Evolutionary conservation across 2,888 invertebrate species (phyloP), one percentile per base, ranked within the genome.

Genomic region (Seladonia tumulorum): DNA sequence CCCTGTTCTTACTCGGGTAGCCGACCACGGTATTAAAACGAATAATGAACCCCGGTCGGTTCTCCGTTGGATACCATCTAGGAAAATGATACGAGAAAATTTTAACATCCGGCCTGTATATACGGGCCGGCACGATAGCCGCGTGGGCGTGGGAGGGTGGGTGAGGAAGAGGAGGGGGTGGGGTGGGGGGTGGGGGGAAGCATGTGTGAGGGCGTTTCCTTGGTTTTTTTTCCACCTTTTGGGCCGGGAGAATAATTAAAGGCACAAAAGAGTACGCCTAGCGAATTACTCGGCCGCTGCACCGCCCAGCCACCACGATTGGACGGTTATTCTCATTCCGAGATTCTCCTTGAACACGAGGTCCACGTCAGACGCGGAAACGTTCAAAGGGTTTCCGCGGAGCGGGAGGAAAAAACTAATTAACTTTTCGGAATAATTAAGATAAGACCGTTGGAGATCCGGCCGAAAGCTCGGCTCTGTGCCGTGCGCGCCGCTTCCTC

Each of bases 371-470:
- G 92, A 90, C 89, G 89, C 88, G 90, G 88, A 91, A 89, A 92
- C 89, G 91, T 90, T 93, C 93, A 93, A 93, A 93, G 93, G 92
- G 91, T 90, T 92, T 87, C 81, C 82, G 82, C 84, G 88, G 81
- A 75, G 87, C 87, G 89, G 86, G 91, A 93, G 92, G 93, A 93
- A 93, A 94, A 94, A 94, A 93, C 92, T 93, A 94, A 94, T 94
- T 94, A 94, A 94, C 94, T 94, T 94, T 93, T 92, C 92, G 90
- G 92, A 93, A 94, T 94, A 94, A 94, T 94, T 94, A 94, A 94
- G 94, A 94, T 94, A 94, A 94, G 93, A 92, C 92, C 87, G 89
- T 76, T 72, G 85, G 88, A 93, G 91, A 94, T 92, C 93, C 89
- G 90, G 90, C 92, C 90, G 91, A 93, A 93, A 92, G 91, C 87